Evolutionary conservation across 1,140 invertebrate genomes (phyloP), one percentile per base, ranked within the genome.

Genomic region (Neodiprion pinetum): DNA sequence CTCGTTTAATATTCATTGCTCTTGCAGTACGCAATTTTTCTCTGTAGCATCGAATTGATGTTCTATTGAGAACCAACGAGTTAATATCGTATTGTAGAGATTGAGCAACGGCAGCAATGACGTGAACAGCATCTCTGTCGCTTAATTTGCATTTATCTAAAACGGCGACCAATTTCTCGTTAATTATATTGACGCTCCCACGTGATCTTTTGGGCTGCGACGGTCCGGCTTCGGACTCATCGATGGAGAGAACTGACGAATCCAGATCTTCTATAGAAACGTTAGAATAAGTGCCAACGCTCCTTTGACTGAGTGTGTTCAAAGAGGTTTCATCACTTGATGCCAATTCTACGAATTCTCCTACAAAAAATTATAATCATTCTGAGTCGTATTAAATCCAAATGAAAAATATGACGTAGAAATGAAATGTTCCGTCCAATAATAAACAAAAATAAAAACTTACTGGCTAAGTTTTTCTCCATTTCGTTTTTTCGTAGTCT

Each of bases 141-240:
- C 71, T 77, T 65, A 79, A 12, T 74, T 48, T 70, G n/a, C 73
- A 73, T 66, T 48, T 17, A 73, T 73, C 74, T 48, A 78, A 75
- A 78, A 71, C 74, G 1, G 74, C 71, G 17, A 76, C 75, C 8
- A 76, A 72, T 74, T 76, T 76, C 72, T 76, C 71, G 70, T 75
- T 40, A 9, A 72, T 67, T 53, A 75, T 70, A n/a, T 72, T 50
- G 53, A 70, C 11, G n/a, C 53, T 72, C 48, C 71, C 48, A 66
- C 75, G 68, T 48, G 66, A 67, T 70, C 61, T 75, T 65, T 69
- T 75, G 2, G 66, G 67, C 66, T 76, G 1, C 73, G 73, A 76
- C 69, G 77, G 71, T 61, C 75, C 70, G 67, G 75, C n/a, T 40
- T n/a, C 40, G 48, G 47, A 74, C 47, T 73, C 74, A n/a, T 68